Evolutionary conservation across 2,888 invertebrate species (phyloP), one percentile per base, ranked within the genome.

Genomic region (Drosophila nr. fundita): DNA sequence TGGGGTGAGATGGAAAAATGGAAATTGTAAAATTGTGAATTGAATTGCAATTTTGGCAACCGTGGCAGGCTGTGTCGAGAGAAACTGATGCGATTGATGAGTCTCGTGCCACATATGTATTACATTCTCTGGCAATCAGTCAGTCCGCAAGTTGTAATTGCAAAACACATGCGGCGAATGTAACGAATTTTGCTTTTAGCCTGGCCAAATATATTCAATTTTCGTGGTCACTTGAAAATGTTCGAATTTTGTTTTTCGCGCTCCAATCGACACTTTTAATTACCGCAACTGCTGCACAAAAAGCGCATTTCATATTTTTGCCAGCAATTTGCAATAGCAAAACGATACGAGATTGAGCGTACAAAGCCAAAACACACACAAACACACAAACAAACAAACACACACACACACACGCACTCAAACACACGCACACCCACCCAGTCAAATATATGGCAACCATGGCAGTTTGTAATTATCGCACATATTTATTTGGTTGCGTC

Each of bases 141-240:
- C 32, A 38, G 55, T 55, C 32, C 36, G 70, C 69, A 84, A 85
- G 84, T 15, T 24, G 24, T 85, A 89, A 89, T 89, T 89, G 89
- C 72, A 89, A 85, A 82, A 76, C 82, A 80, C 75, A 82, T 38
- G 38, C 8, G 38, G 38, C 38, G 18, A 18, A 38, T 76, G 75
- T 82, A 83, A 63, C 66, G 64, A 73, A 64, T 77, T 59, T 63
- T 15, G 45, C 18, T 57, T 58, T 66, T 54, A 30, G 38, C 24
- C 24, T 48, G 10, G 60, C 18, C 36, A 54, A 38, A 38, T 18
- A 55, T 55, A 63, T 78, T 77, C 73, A 57, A 66, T 68, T 73
- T 63, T 78, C 68, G 68, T 73, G 68, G 60, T 29, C 68, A 82
- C 63, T 69, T 65, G 60, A 78, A 78, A 83, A 80, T 78, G 66